These are phyloP conservation scores for Agrochola lota DNA, from an alignment of 2,888 invertebrate species.

Conservation along the genomic window DNA sequence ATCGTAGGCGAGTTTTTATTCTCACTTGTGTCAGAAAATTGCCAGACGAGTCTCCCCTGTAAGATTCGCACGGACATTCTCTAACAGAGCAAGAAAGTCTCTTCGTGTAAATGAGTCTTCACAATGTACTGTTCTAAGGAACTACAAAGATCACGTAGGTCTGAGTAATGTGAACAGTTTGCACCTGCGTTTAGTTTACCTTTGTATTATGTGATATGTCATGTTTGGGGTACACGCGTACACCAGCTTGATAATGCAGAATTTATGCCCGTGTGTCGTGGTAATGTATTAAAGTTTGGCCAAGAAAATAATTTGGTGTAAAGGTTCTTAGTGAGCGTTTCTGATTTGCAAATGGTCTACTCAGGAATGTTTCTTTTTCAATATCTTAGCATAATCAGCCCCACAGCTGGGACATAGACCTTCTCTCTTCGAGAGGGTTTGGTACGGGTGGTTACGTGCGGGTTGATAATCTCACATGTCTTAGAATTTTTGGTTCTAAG, in stretches of 20 bases:
- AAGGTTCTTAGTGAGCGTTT: too few relatives aligned
- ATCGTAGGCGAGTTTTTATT: background rate
- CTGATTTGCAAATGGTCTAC: too few relatives aligned
- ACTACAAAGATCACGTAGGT: conserved; percentile 52
- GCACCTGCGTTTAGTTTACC: conserved; percentile 54
- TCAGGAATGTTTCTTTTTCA: too few relatives aligned
- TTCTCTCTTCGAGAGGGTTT: too few relatives aligned
- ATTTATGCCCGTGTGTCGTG: conserved; percentile 9
- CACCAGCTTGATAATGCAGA: conserved; percentile 27
- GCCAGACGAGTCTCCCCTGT: background rate
- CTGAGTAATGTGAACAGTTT: conserved; percentile 49
- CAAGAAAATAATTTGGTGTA: too few relatives aligned
- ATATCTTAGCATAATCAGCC: too few relatives aligned
- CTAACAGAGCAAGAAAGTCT: background rate
- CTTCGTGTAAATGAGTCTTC: background rate
- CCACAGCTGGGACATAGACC: too few relatives aligned
- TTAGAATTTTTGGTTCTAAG: too few relatives aligned
- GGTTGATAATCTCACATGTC: too few relatives aligned
- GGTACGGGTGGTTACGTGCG: too few relatives aligned
- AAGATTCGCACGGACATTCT: background rate
- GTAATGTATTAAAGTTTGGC: too few relatives aligned
- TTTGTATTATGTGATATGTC: conserved; percentile 47
- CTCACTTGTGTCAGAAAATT: background rate
- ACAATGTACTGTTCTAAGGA: conserved; percentile 18
- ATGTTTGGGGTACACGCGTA: conserved; percentile 28